Evolutionary conservation across 2,888 invertebrate species (phyloP).

Genomic region (Hemithea aestivaria): DNA sequence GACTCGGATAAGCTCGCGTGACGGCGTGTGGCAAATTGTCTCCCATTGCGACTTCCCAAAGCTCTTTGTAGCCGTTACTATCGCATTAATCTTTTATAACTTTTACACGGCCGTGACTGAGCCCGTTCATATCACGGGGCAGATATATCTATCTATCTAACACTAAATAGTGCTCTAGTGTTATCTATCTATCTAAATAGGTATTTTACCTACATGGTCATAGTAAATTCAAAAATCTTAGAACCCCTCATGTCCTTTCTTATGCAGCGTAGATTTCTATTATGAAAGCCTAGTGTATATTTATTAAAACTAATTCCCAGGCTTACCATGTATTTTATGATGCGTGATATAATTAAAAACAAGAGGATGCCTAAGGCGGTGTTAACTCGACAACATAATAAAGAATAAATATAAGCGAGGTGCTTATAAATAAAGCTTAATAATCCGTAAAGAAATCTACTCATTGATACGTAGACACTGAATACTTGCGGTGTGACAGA

Average conservation of each 20-base stretch:
- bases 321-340: slow-evolving; percentile 71
- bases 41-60: slow-evolving; percentile 63
- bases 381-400: slow-evolving; percentile 77
- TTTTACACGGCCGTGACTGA: slow-evolving; percentile 40
- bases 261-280: too few relatives aligned
- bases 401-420: slow-evolving; percentile 66
- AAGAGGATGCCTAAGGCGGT: slow-evolving; percentile 65
- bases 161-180: too few relatives aligned
- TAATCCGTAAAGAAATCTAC: slow-evolving; percentile 72
- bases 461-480: slow-evolving; percentile 69
- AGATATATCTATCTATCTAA: background rate
- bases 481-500: too few relatives aligned
- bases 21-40: slow-evolving; percentile 74
- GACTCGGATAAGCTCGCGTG: slow-evolving; percentile 72
- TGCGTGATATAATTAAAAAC: slow-evolving; percentile 66
- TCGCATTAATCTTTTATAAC: slow-evolving; percentile 48
- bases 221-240: too few relatives aligned
- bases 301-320: too few relatives aligned
- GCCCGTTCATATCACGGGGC: slow-evolving; percentile 40
- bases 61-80: slow-evolving; percentile 55
- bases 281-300: too few relatives aligned
- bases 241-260: too few relatives aligned
- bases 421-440: slow-evolving; percentile 72
- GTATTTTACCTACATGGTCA: too few relatives aligned
- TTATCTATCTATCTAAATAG: too few relatives aligned